Base-by-base conservation (phyloP, 2,888 invertebrate species). In the Sepioteuthis lessoniana region DNA sequence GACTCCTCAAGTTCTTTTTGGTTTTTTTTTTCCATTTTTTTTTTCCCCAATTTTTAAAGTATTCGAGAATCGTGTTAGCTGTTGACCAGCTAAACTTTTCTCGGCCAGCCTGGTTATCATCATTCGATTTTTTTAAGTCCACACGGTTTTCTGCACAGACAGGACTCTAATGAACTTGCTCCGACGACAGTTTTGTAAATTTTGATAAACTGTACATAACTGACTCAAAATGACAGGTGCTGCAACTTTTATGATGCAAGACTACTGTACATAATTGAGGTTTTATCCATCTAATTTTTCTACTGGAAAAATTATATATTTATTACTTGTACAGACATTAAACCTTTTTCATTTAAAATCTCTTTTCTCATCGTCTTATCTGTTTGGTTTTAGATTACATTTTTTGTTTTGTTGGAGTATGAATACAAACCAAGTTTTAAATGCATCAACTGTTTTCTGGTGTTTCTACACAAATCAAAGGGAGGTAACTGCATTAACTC, bases 281-380 rank as follows among this genome's bases (percentile, higher is more conserved):
- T 92, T 92, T 92, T 47, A 92, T 92, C 92, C 92, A 92, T 92
- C 92, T 92, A 92, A 92, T 92, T 92, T 92, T 92, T 92, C 92
- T 92, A 93, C 50, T 60, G 38, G 50, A 93, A 60, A 93, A 60
- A 93, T 93, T 93, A 93, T 93, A 93, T 93, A 93, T 93, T 93
- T 93, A 93, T 93, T 93, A 93, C 50, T 93, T 93, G 93, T 93
- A 93, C 50, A 93, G 50, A 93, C 92, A 93, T 93, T 93, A 93
- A 93, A 93, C 35, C 91, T 93, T 93, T 93, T 93, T 93, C 60
- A 93, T 93, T 92, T 92, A 92, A 92, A 47, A 76, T 76, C 76
- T n/a, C 0, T 35, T 76, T 76, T 76, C 76, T 76, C 35, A 76
- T 76, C 76, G 76, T 76, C 76, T 76, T 76, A 76, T 76, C 76